Base-by-base conservation (phyloP, 2,113 vertebrate species). In the Stercorarius parasiticus region DNA sequence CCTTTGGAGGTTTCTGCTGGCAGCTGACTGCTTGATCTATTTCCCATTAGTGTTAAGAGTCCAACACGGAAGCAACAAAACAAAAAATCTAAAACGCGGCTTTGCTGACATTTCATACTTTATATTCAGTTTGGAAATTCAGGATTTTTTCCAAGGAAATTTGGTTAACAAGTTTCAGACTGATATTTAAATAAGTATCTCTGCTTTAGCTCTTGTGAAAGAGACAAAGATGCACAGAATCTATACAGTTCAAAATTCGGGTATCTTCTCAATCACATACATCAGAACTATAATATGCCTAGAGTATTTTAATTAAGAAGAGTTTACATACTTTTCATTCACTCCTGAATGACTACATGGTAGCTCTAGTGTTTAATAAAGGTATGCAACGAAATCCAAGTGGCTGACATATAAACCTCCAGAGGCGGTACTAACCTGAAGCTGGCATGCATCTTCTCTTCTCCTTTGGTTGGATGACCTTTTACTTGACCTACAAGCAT, bases 331-430 rank as follows among this genome's bases (percentile, higher is more conserved):
- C 30, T 56, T 91, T 69, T 53, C 49, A 91, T 72, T 87, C 79
- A 80, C 83, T 92, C 53, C 79, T 73, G 66, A 74, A 67, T 91
- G 62, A 83, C 73, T 82, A 58, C 53, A 61, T 12, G 26, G 40
- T 50, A 89, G 69, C 18, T 93, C 58, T 15, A 78, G 69, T 72
- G 55, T 95, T 95, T 91, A 92, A 93, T 85, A 70, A 78, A 96
- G 58, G 76, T 25, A 70, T 65, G 58, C 82, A 95, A 65, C 65
- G 84, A 89, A 96, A 88, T 93, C 82, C 90, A 96, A 97, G 85
- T 82, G 86, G 74, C 67, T 98, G 92, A 96, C 96, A 92, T 96
- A 96, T 20, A 97, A 97, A 95, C 88, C 92, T 90, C 96, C 74
- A 93, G 92, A 93, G 95, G 82, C 64, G 92, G 72, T 26, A 45